Conservation (phyloP, 2,797 vertebrate genomes). For the Artibeus lituratus region DNA sequence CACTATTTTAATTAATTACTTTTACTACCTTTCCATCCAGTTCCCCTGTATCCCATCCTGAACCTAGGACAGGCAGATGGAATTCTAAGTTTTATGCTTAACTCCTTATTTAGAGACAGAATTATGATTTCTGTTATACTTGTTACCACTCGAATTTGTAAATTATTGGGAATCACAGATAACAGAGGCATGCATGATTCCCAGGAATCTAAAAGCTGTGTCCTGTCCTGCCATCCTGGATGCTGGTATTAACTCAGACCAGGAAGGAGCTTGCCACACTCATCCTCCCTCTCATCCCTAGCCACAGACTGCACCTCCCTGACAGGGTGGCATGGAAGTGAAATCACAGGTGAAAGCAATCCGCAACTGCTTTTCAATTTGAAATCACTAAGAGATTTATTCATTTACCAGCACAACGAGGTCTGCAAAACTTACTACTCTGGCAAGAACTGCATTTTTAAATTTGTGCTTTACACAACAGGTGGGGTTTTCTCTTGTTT, state of each 20-base stretch:
- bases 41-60: not conserved
- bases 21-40: not conserved
- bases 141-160: not conserved
- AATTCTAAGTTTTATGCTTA: not conserved
- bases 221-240: not conserved
- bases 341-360: not conserved
- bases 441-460: not conserved
- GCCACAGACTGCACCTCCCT: not conserved
- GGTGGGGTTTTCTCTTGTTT: not conserved
- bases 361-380: not conserved
- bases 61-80: not conserved
- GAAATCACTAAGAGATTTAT: not conserved
- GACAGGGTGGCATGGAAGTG: not conserved
- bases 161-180: not conserved
- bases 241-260: not conserved
- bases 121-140: not conserved
- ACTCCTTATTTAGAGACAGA: not conserved
- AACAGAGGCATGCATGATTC: not conserved
- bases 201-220: not conserved
- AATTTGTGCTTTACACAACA: not conserved
- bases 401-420: not conserved
- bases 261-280: not conserved
- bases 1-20: not conserved
- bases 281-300: not conserved
- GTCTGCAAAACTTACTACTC: not conserved